Base-by-base conservation (phyloP, 1,140 invertebrate species). In the Bilobella aurantiaca region DNA sequence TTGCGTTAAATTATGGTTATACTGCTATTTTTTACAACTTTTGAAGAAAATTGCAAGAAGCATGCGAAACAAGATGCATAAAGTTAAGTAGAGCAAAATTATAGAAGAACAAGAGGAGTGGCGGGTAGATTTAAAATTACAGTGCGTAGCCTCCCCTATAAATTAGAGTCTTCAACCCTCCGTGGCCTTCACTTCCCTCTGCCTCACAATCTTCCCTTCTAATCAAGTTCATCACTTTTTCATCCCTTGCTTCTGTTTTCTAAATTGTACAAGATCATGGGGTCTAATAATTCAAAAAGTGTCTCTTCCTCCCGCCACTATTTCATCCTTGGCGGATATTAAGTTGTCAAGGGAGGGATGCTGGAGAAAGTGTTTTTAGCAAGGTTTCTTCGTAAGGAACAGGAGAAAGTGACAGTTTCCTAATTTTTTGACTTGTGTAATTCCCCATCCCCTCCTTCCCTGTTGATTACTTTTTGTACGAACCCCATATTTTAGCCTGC, bases 291-390 rank as follows among this genome's bases (percentile, higher is more conserved):
- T 67, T 70, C 69, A 70, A 65, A 67, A 61, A 62, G 34, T 53
- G 49, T 53, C 49, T 53, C 12, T 16, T 62, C 14, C 34, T 37
- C 47, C 62, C 62, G 58, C 66, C 66, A 70, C 64, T 71, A 71
- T 71, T 71, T 71, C 58, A 68, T 63, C 25, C 28, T n/a, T 53
- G 60, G 64, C 69, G 69, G 69, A 71, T 68, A 71, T 71, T 71
- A 71, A 71, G 66, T 70, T 71, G 69, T 71, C 69, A 71, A 68
- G n/a, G n/a, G n/a, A n/a, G n/a, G n/a, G n/a, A n/a, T n/a, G n/a
- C n/a, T n/a, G n/a, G n/a, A n/a, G n/a, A n/a, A n/a, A n/a, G 49
- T 23, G 8, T 5, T 23, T 53, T 16, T 16, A 5, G 23, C 14
- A 23, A 8, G 3, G 8, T 53, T 14, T 16, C 58, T 53, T 31